Base-by-base conservation (phyloP, 1,140 invertebrate genomes). In the Phortica variegata region DNA sequence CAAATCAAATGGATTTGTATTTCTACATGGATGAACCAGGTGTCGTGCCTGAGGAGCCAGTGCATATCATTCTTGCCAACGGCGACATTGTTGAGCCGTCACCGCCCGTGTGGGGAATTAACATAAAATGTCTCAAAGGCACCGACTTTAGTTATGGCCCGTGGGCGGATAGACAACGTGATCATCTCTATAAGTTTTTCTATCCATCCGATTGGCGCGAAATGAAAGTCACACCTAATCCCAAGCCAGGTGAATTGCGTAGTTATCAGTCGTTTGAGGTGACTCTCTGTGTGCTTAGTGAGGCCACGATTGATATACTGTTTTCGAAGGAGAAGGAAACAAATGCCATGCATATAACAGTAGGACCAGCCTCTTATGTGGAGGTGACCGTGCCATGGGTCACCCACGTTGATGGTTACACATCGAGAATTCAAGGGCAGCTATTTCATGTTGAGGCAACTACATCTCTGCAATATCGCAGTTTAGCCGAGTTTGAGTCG, bases 61-160 rank as follows among this genome's bases (percentile, higher is more conserved):
- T 95, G 54, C 85, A 91, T 75, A 83, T 95, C n/a, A 85, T 89
- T 58, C 75, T 97, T 42, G 91, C 91, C 0, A 95, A 96, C 79
- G 94, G 94, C 0, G 93, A 97, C 76, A 86, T 93, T 40, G 88
- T 95, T 5, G 88, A 93, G 65, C 88, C 91, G 12, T 90, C 91
- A 49, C 91, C 91, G 12, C 94, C 94, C 0, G 90, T 93, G 54
- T 95, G 93, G 90, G 93, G 93, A 2, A 85, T 97, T 3, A 93
- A 96, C 76, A 90, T 97, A 15, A 95, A 95, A 76, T 97, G 94
- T 81, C 91, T 94, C 2, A 96, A 97, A 80, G 94, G 83, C 17
- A 98, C 96, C 0, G 93, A 98, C 73, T 94, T 98, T 60, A 96
- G 93, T 76, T 98, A 97, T 68, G 96, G 96, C 2, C 95, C 97